Percentiles rank a stretch among this genome's conserved stretches.
These are phyloP conservation scores for Anisognathus igniventris DNA, from an alignment of 2,797 vertebrate genomes.

Conservation along the genomic window DNA sequence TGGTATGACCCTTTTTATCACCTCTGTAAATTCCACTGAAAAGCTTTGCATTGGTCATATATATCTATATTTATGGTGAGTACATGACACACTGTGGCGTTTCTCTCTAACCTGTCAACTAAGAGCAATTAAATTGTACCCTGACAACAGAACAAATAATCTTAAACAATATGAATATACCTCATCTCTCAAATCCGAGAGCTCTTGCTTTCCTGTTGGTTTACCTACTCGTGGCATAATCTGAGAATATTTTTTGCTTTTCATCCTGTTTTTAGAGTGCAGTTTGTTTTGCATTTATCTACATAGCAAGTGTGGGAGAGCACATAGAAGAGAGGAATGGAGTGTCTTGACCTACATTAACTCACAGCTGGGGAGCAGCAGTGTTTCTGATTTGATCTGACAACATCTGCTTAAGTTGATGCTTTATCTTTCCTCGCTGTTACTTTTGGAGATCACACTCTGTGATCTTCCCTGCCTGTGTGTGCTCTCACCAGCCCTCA, in stretches of 20 bases:
- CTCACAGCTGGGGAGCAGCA: not conserved
- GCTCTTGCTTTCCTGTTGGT: not conserved
- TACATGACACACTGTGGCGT: not conserved
- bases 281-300: constrained; percentile 56
- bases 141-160: not conserved
- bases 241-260: constrained; percentile 11
- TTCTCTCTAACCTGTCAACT: not conserved
- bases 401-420: constrained; percentile 24
- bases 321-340: not conserved
- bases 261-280: constrained; percentile 5
- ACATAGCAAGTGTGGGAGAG: constrained; percentile 31
- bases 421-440: not conserved
- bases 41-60: not conserved
- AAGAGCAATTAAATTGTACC: not conserved
- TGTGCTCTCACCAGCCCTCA: not conserved
- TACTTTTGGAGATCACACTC: not conserved
- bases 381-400: constrained; percentile 24
- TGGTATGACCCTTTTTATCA: constrained; percentile 34
- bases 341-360: constrained; percentile 53
- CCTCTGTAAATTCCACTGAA: constrained; percentile 33
- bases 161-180: not conserved
- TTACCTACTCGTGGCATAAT: not conserved
- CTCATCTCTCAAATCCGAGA: not conserved
- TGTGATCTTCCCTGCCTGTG: not conserved
- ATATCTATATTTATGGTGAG: not conserved